Conservation (phyloP, 2,797 vertebrate species). For the Garrulus glandarius region DNA sequence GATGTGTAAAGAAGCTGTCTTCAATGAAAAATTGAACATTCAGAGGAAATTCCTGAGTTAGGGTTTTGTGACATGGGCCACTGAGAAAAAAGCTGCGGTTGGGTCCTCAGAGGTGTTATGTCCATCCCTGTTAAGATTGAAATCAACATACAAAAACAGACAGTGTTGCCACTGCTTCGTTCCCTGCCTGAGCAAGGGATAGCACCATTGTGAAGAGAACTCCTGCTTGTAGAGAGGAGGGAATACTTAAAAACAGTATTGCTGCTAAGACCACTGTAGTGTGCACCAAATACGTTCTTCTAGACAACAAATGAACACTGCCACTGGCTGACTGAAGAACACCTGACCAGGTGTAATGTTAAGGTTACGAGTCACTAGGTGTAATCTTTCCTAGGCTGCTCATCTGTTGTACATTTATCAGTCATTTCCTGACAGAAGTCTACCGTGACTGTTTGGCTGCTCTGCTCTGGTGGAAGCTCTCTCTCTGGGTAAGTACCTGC, state of each 20-base stretch:
- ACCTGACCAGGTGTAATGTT: slow-evolving; percentile 71
- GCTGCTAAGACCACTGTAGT: slow-evolving; percentile 99
- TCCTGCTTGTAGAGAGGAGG: slow-evolving; percentile 87
- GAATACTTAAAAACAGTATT: slow-evolving; percentile 97
- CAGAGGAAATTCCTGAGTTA: slow-evolving; percentile 99
- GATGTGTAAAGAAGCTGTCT: slow-evolving; percentile 88
- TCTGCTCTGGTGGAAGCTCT: slow-evolving; percentile 82
- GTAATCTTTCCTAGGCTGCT: slow-evolving; percentile 95
- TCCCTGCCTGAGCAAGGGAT: slow-evolving; percentile 84
- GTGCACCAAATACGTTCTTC: slow-evolving; percentile 87
- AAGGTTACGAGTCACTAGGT: slow-evolving; percentile 79
- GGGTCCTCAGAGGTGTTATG: slow-evolving; percentile 91
- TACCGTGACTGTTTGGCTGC: slow-evolving; percentile 94
- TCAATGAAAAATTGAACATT: slow-evolving; percentile 97
- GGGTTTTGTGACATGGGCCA: slow-evolving; percentile 95
- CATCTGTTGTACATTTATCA: slow-evolving; percentile 98
- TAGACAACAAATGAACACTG: slow-evolving; percentile 83
- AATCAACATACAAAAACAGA: slow-evolving; percentile 84
- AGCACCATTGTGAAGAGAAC: slow-evolving; percentile 93
- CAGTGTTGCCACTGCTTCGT: slow-evolving; percentile 82
- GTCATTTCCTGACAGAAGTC: slow-evolving; percentile 99
- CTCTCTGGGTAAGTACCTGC: slow-evolving; percentile 81
- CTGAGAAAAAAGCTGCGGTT: slow-evolving; percentile 90
- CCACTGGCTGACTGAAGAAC: slow-evolving; percentile 86
- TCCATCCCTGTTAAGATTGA: slow-evolving; percentile 87